Conservation (phyloP, 2,888 invertebrate species). For the Cremastinae sp. region DNA sequence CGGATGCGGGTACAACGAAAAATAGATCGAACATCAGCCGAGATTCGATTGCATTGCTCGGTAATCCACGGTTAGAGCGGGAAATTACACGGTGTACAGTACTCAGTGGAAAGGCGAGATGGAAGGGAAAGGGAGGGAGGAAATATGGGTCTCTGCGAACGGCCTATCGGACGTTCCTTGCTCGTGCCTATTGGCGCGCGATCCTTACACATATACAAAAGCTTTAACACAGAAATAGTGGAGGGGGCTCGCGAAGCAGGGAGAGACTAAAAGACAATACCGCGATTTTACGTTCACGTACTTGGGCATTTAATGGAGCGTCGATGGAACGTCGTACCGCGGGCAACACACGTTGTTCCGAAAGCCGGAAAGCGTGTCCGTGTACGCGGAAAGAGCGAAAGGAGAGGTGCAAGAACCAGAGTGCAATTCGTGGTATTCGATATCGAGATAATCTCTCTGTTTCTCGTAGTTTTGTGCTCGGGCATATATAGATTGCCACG, state of each 20-base stretch:
- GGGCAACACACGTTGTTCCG: constrained; percentile 20
- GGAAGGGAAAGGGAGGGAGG: too few species aligned
- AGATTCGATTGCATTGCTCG: constrained; percentile 51
- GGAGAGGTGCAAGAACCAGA: constrained; percentile 69
- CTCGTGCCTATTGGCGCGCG: constrained; percentile 3
- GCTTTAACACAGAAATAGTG: constrained; percentile 7
- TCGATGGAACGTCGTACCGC: constrained; percentile 46
- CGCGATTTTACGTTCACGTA: constrained; percentile 62
- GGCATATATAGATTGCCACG: constrained; percentile 5
- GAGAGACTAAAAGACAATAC: constrained; percentile 62
- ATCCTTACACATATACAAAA: constrained; percentile 29
- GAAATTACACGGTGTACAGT: constrained; percentile 60
- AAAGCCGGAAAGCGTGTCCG: constrained; percentile 13
- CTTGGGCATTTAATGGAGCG: constrained; percentile 66
- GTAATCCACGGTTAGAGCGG: constrained; percentile 54
- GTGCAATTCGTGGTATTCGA: constrained; percentile 80
- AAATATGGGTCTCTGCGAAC: constrained; percentile 47
- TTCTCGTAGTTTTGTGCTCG: constrained; percentile 61
- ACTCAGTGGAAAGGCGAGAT: constrained; percentile 25
- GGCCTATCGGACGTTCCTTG: constrained; percentile 43
- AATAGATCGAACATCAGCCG: constrained; percentile 48
- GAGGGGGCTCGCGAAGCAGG: constrained; percentile 22
- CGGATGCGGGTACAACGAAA: constrained; percentile 28
- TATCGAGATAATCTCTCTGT: constrained; percentile 80
- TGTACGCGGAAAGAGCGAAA: constrained; percentile 38